phyloP scores from a whole-genome alignment of 2,113 vertebrate genomes.

The Coregonus clupeaformis region DNA sequence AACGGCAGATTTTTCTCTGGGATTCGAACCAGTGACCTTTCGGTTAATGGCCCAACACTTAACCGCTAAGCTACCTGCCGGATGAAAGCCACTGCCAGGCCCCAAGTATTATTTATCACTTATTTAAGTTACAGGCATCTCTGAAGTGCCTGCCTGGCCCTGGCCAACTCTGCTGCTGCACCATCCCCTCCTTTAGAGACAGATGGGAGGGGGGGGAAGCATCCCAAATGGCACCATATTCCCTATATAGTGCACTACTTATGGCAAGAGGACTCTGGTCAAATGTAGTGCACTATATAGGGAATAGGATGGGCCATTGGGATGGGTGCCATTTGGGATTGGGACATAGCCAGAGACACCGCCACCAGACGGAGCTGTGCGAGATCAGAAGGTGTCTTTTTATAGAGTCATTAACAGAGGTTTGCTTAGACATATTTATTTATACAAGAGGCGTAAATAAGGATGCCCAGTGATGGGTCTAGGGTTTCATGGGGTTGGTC shows the following conservation, averaged over 20 bases:
- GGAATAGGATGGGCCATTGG: too few species aligned
- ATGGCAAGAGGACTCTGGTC: too few species aligned
- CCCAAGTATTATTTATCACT: slow-evolving; percentile 67
- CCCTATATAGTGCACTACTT: too few species aligned
- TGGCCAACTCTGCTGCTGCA: not conserved
- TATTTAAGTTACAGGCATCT: slow-evolving; percentile 69
- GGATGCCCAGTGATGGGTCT: slow-evolving; percentile 58
- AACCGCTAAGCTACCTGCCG: too few species aligned
- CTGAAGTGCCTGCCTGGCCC: slow-evolving; percentile 52
- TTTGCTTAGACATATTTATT: slow-evolving; percentile 79
- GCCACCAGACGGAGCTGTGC: slow-evolving; percentile 30
- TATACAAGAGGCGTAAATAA: slow-evolving; percentile 79
- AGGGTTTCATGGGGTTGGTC: slow-evolving; percentile 63
- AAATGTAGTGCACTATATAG: too few species aligned
- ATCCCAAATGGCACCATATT: too few species aligned
- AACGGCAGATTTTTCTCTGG: too few species aligned
- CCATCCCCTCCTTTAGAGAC: slow-evolving; percentile 45
- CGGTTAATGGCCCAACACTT: too few species aligned
- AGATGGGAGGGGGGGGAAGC: not conserved
- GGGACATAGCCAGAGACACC: slow-evolving; percentile 33
- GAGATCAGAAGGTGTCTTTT: slow-evolving; percentile 72
- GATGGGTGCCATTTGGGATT: too few species aligned
- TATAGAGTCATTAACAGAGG: slow-evolving; percentile 77
- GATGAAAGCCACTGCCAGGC: slow-evolving; percentile 56
- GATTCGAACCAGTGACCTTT: too few species aligned